Evolutionary conservation across 1,140 invertebrate genomes (phyloP).

Genomic region (Drosophila nigrodunni): DNA sequence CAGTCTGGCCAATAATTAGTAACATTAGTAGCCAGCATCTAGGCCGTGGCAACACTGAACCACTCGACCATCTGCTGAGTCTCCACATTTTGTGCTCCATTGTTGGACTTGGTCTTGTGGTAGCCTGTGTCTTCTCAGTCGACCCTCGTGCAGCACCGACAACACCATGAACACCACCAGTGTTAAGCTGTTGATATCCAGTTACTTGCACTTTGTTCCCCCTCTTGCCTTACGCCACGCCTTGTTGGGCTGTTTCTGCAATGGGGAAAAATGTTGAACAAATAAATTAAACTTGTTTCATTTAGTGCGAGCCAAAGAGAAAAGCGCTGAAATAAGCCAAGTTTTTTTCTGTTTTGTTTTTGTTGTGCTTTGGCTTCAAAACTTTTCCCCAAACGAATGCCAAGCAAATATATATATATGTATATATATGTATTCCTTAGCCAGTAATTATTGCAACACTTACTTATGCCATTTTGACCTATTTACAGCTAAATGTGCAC

Average conservation of each 20-base stretch:
- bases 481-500: background rate
- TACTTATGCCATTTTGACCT: slow-evolving; percentile 1
- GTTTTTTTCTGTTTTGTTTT: background rate
- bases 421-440: background rate
- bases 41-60: slow-evolving; percentile 40
- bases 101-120: slow-evolving; percentile 24
- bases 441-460: slow-evolving; percentile 6
- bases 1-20: slow-evolving; percentile 77
- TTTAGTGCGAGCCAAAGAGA: slow-evolving; percentile 3
- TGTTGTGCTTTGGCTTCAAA: background rate
- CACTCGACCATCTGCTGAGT: slow-evolving; percentile 21
- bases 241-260: background rate
- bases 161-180: background rate
- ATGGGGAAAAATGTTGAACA: slow-evolving; percentile 7
- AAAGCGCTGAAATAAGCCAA: slow-evolving; percentile 7
- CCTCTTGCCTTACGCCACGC: background rate
- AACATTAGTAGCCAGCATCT: slow-evolving; percentile 63
- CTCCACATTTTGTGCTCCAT: slow-evolving; percentile 30
- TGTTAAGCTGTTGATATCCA: background rate
- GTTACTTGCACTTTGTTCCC: background rate
- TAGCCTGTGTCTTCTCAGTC: background rate
- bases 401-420: background rate
- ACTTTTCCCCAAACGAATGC: slow-evolving; percentile 7
- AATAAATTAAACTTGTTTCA: slow-evolving; percentile 19
- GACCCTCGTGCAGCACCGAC: background rate